Evolutionary conservation across 92 coral and sea anemone genomes (phyloP), one percentile per base, ranked within the genome.

Genomic region (Meandrina meandrites): DNA sequence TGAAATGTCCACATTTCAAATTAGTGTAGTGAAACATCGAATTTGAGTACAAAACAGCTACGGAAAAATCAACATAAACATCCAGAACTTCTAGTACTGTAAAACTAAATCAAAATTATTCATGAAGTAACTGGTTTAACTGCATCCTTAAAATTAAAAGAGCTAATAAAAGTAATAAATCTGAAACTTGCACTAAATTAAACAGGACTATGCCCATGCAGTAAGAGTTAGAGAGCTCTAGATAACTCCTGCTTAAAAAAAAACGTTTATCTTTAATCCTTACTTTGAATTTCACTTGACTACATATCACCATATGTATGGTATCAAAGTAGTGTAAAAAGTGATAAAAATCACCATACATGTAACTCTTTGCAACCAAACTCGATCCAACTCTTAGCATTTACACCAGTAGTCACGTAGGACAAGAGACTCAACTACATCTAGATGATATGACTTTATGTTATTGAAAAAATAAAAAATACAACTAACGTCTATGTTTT

Each of bases 401-500:
- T 40, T 64, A 64, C 70, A 64, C 70, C 71, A 28, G 71, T 9
- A 66, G 71, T 66, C 69, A 62, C 6, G 45, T 7, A 62, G 1
- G 8, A 5, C 14, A 22, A 24, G 27, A 24, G 13, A 62, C 30
- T 24, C 18, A 0, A 57, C 0, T 57, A 62, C 18, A 0, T 17
- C 0, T 57, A 62, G 13, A 24, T 22, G 30, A 5, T 24, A n/a
- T n/a, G n/a, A n/a, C n/a, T n/a, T n/a, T n/a, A n/a, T n/a, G 18
- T 2, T 2, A 22, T 28, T 3, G 28, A 66, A 53, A 79, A 30
- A 22, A 45, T 37, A 37, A 35, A 1, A 16, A 77, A 47, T 30
- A 32, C 24, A n/a, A 73, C 98, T 93, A 87, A 96, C 99, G 83
- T 96, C 99, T 27, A 95, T 34, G 87, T 96, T 96, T 86, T 95